Base-by-base conservation (phyloP, 2,888 invertebrate species). In the Tiphia femorata region DNA sequence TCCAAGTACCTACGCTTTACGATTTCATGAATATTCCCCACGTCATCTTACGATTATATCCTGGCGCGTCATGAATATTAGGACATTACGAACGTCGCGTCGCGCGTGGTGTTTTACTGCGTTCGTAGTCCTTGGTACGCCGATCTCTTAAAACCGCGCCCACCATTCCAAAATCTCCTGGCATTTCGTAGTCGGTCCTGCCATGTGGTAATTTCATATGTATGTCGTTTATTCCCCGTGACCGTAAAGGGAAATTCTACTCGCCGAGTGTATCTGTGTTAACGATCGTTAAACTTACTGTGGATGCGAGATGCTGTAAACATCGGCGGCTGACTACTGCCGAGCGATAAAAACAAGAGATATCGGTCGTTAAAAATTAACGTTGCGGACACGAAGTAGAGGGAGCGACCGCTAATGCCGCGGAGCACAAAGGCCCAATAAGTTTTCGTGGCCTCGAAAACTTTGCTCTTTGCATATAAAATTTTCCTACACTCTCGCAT, bases 211-310 rank as follows among this genome's bases (percentile, higher is more conserved):
- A 50, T 68, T n/a, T 67, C 50, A 21, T 37, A 42, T 20, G 47
- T 17, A 42, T 37, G 56, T 33, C 57, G 54, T 67, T 68, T 64
- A 64, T 68, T 64, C 57, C 49, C 43, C 54, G 35, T 42, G 54
- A 58, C 51, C 58, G 58, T 68, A 59, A 62, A 58, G 51, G 46
- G 49, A 51, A 66, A 62, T 60, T 58, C 57, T 43, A 51, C 7
- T 25, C 47, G 29, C 38, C 37, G 49, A 54, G 51, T 64, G 50
- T 64, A 64, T 64, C 57, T 49, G 50, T 42, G 49, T 68, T 62
- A 67, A 68, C 68, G 61, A 68, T 68, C 68, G 54, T 68, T 64
- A 68, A 68, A 67, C 61, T 68, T 62, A 49, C 52, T 68, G 61
- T 58, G 59, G 52, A 42, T 37, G 27, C 20, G 50, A 41, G 52